These are phyloP conservation scores for Sphinx pinastri DNA, from an alignment of 2,888 invertebrate species.

Conservation along the genomic window DNA sequence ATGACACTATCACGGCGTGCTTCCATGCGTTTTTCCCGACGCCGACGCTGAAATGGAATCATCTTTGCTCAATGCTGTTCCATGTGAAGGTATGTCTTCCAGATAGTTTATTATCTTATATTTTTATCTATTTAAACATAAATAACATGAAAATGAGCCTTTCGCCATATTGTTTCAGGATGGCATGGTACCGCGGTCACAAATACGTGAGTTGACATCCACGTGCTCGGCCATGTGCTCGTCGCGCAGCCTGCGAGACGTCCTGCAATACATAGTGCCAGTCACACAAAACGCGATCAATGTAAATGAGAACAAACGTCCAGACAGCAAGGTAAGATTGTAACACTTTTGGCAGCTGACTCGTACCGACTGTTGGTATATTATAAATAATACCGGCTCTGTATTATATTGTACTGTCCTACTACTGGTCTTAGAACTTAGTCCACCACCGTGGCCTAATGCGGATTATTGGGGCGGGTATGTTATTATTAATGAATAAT, in stretches of 20 bases:
- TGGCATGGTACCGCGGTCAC: conserved; percentile 59
- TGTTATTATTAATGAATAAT: background rate
- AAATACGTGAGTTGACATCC: conserved; percentile 79
- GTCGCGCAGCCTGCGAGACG: conserved; percentile 69
- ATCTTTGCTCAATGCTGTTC: conserved; percentile 92
- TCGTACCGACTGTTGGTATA: too few relatives aligned
- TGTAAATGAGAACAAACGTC: conserved; percentile 50
- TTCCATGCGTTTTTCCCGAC: conserved; percentile 99
- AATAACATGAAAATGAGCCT: background rate
- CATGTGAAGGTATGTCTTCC: conserved; percentile 83
- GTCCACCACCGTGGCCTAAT: too few relatives aligned
- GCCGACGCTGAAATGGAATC: conserved; percentile 95
- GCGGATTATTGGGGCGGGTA: too few relatives aligned
- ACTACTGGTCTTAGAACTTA: too few relatives aligned
- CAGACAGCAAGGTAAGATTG: conserved; percentile 58
- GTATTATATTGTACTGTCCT: too few relatives aligned
- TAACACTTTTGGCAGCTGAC: background rate
- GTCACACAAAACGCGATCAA: conserved; percentile 60
- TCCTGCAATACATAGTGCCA: conserved; percentile 71
- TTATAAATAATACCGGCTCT: too few relatives aligned
- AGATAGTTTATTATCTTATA: background rate
- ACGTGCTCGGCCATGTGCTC: conserved; percentile 94
- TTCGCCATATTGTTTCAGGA: conserved; percentile 49
- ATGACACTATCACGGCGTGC: conserved; percentile 94
- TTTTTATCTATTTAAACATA: too few relatives aligned